Evolutionary conservation across 2,113 vertebrate species (phyloP).

Genomic region (Jacana jacana): DNA sequence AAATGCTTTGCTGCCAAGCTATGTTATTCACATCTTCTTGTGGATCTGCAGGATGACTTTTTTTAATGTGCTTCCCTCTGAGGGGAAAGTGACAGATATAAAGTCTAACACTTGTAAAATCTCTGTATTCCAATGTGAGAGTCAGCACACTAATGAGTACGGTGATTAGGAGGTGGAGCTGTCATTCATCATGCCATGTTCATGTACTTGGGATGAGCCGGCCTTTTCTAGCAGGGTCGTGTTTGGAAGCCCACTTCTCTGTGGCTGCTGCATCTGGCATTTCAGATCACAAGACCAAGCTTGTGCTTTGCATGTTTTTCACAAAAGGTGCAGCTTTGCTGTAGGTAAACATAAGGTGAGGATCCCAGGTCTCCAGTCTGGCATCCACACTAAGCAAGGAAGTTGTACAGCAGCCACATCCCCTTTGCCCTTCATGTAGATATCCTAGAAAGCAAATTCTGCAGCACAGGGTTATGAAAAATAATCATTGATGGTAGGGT

Average conservation of each 20-base stretch:
- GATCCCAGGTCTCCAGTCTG: neutral
- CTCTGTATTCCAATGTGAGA: neutral
- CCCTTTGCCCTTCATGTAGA: rapidly evolving
- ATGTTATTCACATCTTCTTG: constrained; percentile 38
- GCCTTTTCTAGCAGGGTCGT: neutral
- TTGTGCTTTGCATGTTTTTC: neutral
- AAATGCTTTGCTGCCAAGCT: constrained; percentile 29
- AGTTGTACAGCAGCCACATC: neutral
- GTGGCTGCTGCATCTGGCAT: neutral
- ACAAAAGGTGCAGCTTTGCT: neutral
- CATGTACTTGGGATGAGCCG: neutral
- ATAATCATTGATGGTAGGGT: neutral
- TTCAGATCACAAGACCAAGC: neutral
- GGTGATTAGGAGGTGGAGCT: neutral
- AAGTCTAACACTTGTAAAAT: neutral
- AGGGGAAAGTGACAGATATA: neutral
- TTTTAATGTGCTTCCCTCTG: neutral
- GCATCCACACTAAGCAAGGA: neutral
- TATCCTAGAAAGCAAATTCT: neutral
- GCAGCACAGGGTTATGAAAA: neutral
- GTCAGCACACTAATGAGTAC: neutral
- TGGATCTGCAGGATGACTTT: neutral
- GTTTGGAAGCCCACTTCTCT: neutral
- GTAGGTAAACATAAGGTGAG: neutral
- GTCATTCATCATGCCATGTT: neutral